Evolutionary conservation across 2,797 vertebrate species (phyloP), one percentile per base, ranked within the genome.

Genomic region (Glossophaga mutica): DNA sequence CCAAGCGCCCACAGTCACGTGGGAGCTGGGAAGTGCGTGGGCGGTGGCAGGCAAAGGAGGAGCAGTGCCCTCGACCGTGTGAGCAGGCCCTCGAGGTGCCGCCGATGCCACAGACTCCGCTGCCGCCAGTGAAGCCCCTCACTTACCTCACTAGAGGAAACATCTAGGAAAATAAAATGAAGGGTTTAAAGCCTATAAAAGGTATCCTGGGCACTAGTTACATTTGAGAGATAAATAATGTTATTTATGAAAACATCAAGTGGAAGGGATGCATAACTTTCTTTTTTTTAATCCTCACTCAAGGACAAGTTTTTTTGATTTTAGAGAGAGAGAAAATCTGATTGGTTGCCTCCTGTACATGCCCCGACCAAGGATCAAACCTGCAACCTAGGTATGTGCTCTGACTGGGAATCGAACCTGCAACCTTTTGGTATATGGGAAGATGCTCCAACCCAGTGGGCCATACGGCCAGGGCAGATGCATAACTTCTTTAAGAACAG

Each of bases 171-270:
- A 92, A 62, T 21, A 91, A 73, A 97, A 94, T 46, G 79, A 94
- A 96, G 77, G 83, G 95, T 95, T 98, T 97, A 97, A 96, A 91
- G 94, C 88, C 87, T 95, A 87, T 97, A 93, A 96, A 97, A 98
- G 83, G 87, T 91, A 85, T 94, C 91, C 88, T 82, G 96, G 88
- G 96, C 95, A 96, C 95, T 59, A 65, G 97, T 97, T 97, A 97
- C 96, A 98, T 98, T 91, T 67, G 79, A 97, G 93, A 96, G 97
- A 97, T 96, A 98, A 98, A 98, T 98, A 97, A 98, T 98, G 97
- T 96, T 98, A 97, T 98, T 98, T 98, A 98, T 95, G 96, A 96
- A 96, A 97, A 96, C 97, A 98, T 93, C 97, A 96, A 96, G 95
- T 94, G 93, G 94, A 97, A 97, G 93, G 97, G 96, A 98, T 94